These are phyloP conservation scores for Hexactinellida sp. DNA, from an alignment of 37 sponge, comb jelly and placozoan species.

Conservation along the genomic window DNA sequence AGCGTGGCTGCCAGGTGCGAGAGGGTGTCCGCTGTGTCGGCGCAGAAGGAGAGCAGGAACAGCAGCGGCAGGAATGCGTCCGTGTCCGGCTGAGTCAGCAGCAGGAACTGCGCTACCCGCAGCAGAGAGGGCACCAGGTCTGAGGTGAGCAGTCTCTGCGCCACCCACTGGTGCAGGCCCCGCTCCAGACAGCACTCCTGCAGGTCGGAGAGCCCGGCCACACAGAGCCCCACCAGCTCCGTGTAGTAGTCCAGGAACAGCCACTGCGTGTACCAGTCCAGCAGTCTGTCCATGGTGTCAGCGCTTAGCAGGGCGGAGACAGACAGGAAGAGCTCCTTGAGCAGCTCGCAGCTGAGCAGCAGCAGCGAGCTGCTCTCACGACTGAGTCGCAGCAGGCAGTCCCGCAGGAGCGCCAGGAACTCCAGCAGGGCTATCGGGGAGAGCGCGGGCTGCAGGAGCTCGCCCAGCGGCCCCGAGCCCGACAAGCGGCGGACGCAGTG, in stretches of 20 bases:
- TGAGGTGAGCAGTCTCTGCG: background rate
- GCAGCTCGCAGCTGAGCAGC: background rate
- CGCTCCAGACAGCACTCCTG: slow-evolving; percentile 3
- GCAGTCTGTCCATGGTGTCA: background rate
- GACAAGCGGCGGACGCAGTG: background rate
- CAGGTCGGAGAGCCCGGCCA: background rate
- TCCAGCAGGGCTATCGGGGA: slow-evolving; percentile 1
- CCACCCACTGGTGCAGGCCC: background rate
- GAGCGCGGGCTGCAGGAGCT: background rate
- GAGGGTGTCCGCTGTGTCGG: background rate
- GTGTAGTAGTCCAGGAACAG: background rate
- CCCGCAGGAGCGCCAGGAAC: background rate
- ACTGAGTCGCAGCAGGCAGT: background rate
- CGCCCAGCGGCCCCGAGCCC: background rate
- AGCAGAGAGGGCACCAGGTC: background rate
- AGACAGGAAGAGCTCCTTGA: background rate
- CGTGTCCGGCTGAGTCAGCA: background rate
- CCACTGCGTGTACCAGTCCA: slow-evolving; percentile 13
- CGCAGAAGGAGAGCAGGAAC: background rate
- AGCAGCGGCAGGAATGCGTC: background rate
- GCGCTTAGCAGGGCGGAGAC: background rate
- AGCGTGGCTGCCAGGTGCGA: background rate
- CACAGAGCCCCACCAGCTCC: background rate
- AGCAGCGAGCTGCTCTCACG: background rate
- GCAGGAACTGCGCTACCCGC: background rate